These are phyloP conservation scores for Galerucella nymphaeae DNA, from an alignment of 2,888 invertebrate species.

Conservation along the genomic window DNA sequence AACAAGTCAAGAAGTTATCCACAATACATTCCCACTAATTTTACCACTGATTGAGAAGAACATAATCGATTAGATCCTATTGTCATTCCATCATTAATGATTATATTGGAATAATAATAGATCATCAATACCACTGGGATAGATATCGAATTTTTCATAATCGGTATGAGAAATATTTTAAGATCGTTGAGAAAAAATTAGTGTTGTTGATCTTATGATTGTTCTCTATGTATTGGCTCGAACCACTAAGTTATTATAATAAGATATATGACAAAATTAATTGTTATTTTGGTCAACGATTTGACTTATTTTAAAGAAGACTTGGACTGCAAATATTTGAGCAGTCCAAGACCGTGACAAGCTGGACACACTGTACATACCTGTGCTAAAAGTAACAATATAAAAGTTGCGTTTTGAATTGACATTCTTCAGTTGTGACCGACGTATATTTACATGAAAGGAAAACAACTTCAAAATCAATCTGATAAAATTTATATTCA, in stretches of 20 bases:
- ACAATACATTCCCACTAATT: slow-evolving; percentile 36
- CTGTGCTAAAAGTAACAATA: background rate
- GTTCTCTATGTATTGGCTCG: background rate
- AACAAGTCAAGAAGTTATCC: slow-evolving; percentile 42
- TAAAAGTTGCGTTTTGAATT: background rate
- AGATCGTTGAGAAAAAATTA: background rate
- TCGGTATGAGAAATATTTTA: slow-evolving; percentile 7
- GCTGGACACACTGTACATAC: background rate
- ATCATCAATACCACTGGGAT: slow-evolving; percentile 28
- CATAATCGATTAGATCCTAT: slow-evolving; percentile 50
- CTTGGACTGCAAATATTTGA: too few relatives aligned
- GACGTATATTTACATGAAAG: background rate
- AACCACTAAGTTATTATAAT: background rate
- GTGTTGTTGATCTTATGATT: background rate
- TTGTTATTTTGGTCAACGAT: too few relatives aligned
- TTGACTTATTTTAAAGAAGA: too few relatives aligned
- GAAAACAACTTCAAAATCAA: background rate
- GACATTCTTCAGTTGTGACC: background rate
- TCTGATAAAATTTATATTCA: background rate
- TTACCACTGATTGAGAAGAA: slow-evolving; percentile 38
- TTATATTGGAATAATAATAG: slow-evolving; percentile 34
- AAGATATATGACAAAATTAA: too few relatives aligned
- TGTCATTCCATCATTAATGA: slow-evolving; percentile 49
- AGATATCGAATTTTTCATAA: background rate
- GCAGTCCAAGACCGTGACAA: too few relatives aligned